Conservation (phyloP, 2,113 vertebrate genomes). For the Boleophthalmus pectinirostris region DNA sequence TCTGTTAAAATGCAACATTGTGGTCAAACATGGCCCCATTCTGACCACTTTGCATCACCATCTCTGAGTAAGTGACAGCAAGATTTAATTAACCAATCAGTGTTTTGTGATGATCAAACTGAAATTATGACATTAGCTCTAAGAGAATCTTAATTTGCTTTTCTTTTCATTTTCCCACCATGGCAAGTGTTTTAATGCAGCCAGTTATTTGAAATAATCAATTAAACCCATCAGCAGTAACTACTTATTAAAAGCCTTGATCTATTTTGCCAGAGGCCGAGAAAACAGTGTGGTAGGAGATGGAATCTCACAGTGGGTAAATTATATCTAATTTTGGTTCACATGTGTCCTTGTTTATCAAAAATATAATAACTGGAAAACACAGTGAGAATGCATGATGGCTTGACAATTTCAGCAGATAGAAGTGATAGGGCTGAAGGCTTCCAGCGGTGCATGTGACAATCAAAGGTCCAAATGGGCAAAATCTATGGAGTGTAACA, state of each 20-base stretch:
- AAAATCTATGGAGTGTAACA: slow-evolving; percentile 9
- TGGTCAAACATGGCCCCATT: neutral
- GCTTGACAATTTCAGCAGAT: neutral
- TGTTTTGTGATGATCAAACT: neutral
- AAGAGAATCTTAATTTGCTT: too few species aligned
- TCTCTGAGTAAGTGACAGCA: neutral
- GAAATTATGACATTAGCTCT: too few species aligned
- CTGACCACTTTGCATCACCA: neutral
- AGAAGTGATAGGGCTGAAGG: neutral
- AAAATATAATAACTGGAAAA: neutral
- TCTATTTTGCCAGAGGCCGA: neutral
- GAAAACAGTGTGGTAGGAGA: neutral
- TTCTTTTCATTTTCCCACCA: too few species aligned
- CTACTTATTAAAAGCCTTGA: neutral
- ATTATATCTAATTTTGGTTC: neutral
- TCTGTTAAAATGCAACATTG: neutral
- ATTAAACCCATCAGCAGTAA: neutral
- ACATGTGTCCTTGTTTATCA: neutral
- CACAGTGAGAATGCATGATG: neutral
- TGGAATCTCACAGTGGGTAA: neutral
- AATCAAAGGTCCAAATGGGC: slow-evolving; percentile 5
- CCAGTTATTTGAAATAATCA: neutral
- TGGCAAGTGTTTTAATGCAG: neutral
- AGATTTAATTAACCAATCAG: neutral
- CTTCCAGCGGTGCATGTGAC: neutral